Evolutionary conservation across 64 coral and sea anemone genomes (phyloP), one percentile per base, ranked within the genome.

Genomic region (Acropora yongei): DNA sequence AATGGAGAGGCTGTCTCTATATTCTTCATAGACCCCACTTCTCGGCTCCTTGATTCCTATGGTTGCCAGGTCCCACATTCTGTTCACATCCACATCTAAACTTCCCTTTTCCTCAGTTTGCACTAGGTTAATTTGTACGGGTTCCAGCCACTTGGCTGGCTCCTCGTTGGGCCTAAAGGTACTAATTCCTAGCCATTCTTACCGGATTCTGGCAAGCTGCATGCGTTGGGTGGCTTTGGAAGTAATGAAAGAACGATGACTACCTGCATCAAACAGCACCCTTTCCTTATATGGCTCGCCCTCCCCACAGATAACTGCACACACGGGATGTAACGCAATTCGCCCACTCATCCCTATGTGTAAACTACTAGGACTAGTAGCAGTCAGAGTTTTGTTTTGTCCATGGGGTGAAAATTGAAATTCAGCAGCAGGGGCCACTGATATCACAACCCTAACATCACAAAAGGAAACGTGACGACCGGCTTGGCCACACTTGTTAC

Each of bases 261-360:
- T 95, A 19, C 93, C 88, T 7, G 80, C 67, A 9, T 91, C 93
- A 40, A 91, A 95, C 88, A 95, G 80, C 16, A 95, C 67, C 42
- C 88, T 78, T 20, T 79, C 82, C 83, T 50, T 77, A 8, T 76
- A 61, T 5, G 48, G 60, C 61, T 91, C 46, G 57, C 88, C 69
- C 13, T 90, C 78, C 58, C 93, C 93, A 44, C 45, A 2, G 49
- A 95, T 83, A 83, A 91, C 16, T 39, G 80, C 75, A 0, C 60
- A 43, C 5, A 83, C 88, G 41, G 93, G 91, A 74, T 95, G 93
- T 1, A 95, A 72, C 13, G 76, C 93, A 58, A 94, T 73, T 58
- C 45, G 68, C 50, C 68, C 78, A 6, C 20, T 30, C 30, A 30
- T 30, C 30, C 30, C 30, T 30, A 30, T 30, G 30, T 30, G 30